Percentiles rank a stretch among this genome's conserved stretches.
phyloP scores from a whole-genome alignment of 2,113 vertebrate genomes.

The Peromyscus polionotus region DNA sequence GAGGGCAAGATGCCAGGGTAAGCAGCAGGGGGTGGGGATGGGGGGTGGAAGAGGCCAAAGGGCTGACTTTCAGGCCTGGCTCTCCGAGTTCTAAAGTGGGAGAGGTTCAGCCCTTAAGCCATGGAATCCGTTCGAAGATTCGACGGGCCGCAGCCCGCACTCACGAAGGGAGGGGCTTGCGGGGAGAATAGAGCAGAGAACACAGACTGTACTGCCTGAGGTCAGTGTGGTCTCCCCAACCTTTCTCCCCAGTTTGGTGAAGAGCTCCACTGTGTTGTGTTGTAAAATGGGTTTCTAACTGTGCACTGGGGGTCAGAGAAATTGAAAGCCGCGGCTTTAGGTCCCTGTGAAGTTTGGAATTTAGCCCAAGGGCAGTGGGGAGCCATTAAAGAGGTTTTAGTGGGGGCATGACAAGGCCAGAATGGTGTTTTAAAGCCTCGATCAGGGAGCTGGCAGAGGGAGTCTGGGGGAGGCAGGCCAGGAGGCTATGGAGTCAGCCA shows the following conservation, averaged over 20 bases:
- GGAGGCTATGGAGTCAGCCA: neutral
- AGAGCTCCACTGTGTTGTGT: constrained; percentile 20
- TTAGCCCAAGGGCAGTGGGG: constrained; percentile 59
- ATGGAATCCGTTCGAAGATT: neutral
- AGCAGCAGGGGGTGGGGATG: neutral
- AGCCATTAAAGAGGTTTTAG: constrained; percentile 77
- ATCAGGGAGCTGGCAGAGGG: neutral
- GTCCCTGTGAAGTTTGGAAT: constrained; percentile 69
- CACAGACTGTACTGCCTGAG: neutral
- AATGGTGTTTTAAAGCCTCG: constrained; percentile 61
- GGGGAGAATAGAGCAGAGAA: neutral
- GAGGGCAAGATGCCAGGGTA: too few relatives aligned
- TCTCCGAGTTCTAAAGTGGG: neutral
- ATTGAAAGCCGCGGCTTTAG: constrained; percentile 68
- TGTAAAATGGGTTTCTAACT: constrained; percentile 59
- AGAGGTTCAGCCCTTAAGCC: neutral
- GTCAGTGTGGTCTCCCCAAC: constrained; percentile 15
- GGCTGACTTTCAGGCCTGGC: too few relatives aligned
- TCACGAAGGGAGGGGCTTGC: neutral
- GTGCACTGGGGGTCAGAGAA: constrained; percentile 22
- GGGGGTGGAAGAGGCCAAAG: neutral
- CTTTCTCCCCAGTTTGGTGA: constrained; percentile 64
- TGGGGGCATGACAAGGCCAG: constrained; percentile 69
- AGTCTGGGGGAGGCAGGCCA: neutral
- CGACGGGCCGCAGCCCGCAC: neutral